Evolutionary conservation across 2,113 vertebrate species (phyloP).

Genomic region (Ondatra zibethicus): DNA sequence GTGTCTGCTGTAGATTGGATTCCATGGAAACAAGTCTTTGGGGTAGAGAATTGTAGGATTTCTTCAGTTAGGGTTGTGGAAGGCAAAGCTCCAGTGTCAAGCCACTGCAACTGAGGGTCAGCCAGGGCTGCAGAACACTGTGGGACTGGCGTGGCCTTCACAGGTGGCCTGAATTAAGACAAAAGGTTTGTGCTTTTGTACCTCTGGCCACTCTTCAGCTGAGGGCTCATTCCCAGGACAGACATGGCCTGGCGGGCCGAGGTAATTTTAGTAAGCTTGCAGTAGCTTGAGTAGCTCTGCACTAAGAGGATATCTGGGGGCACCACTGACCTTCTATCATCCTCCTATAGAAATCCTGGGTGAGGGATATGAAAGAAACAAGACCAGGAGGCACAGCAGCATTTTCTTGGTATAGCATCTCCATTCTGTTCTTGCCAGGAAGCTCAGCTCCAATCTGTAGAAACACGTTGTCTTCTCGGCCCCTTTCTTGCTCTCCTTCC

Average conservation of each 20-base stretch:
- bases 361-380: background rate
- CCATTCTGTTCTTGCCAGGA: background rate
- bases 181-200: background rate
- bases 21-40: constrained; percentile 10
- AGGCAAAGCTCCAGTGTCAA: background rate
- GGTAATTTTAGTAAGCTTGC: background rate
- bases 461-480: background rate
- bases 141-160: background rate
- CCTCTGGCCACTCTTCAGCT: background rate
- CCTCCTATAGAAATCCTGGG: background rate
- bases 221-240: background rate
- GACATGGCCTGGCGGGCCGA: background rate
- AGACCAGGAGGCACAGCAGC: background rate
- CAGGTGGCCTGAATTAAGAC: background rate
- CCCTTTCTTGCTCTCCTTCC: background rate
- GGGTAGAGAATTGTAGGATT: background rate
- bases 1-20: constrained; percentile 20
- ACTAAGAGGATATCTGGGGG: background rate
- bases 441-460: constrained; percentile 19
- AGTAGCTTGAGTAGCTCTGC: background rate
- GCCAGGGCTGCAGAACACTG: rapidly evolving
- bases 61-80: background rate
- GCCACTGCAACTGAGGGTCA: too few relatives aligned
- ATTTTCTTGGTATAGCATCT: background rate
- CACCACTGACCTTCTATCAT: background rate